A percentile compares a stretch with the other conserved stretches of the same genome.
phyloP scores from a whole-genome alignment of 2,888 invertebrate species.

The Stenchaetothrips biformis region DNA sequence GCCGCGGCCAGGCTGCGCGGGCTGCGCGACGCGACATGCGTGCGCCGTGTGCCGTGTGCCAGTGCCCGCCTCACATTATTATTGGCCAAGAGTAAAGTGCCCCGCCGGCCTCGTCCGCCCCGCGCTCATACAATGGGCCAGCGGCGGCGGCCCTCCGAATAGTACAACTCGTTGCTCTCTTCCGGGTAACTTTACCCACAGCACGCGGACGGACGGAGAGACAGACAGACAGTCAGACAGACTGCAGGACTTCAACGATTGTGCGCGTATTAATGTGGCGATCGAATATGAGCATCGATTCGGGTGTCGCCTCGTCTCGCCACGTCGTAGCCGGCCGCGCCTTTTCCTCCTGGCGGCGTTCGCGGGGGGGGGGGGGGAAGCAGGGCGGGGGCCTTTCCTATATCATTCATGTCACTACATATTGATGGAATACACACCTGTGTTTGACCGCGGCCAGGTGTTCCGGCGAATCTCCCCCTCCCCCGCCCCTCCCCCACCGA shows the following conservation, averaged over 20 bases:
- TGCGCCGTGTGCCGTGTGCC: background rate
- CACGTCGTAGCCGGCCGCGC: background rate
- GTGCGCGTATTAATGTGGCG: background rate
- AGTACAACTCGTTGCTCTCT: background rate
- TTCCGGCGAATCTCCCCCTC: constrained; percentile 2
- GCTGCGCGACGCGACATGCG: background rate
- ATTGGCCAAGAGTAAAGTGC: background rate
- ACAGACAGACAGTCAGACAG: background rate
- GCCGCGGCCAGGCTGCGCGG: background rate
- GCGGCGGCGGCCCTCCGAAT: background rate
- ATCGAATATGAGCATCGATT: constrained; percentile 4
- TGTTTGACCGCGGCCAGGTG: constrained; percentile 29
- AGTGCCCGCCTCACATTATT: background rate
- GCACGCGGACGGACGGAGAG: no score
- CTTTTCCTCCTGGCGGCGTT: constrained; percentile 29
- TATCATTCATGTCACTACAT: constrained; percentile 25
- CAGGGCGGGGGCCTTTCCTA: constrained; percentile 32
- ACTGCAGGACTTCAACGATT: background rate
- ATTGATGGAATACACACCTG: constrained; percentile 28
- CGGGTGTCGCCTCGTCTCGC: background rate
- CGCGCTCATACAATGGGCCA: no score
- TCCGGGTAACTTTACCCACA: no score
- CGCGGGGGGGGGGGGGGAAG: constrained; percentile 29
- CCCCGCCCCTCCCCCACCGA: background rate
- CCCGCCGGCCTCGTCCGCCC: background rate